Evolutionary conservation across 2,888 invertebrate genomes (phyloP), one percentile per base, ranked within the genome.

Genomic region (Aspidiotus destructor): DNA sequence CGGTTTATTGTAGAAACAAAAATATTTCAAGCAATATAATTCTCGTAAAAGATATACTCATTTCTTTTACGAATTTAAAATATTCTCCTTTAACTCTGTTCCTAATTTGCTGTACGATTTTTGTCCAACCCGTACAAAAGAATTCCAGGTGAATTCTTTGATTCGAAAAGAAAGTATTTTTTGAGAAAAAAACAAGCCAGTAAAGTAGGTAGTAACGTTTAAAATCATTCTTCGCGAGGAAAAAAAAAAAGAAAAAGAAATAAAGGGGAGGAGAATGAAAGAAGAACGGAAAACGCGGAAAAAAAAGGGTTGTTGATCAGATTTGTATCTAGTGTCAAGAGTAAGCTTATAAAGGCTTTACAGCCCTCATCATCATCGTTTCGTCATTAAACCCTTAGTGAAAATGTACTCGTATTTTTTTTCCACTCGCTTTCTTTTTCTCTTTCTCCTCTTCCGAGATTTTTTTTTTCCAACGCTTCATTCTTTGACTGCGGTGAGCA

Each of bases 331-430:
- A 65, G 65, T 65, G 65, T 65, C 65, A 65, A 65, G 65, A 65
- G 44, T 65, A 65, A 65, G 65, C 65, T 65, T 65, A 65, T 65
- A 65, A 65, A 65, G 58, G 65, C 65, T 65, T 65, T 65, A 65
- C 65, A 65, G 65, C 65, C 65, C 65, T 65, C 64, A 55, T 65
- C 64, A 64, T 54, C 65, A 65, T 65, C 65, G 58, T 65, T 65
- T 65, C 65, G 57, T 65, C 65, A 65, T 65, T 65, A 65, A 65
- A 58, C 58, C 65, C 65, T 65, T 44, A 28, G 57, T 65, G 44
- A 44, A 65, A 41, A 54, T 28, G 28, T 28, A 28, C 28, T 28
- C 28, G 28, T 28, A 28, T 28, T 28, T 28, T 28, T 28, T 28
- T 28, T 28, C 5, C 28, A 28, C 28, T 28, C 28, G 28, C 28